Conservation (phyloP, 1,140 invertebrate genomes). For the Drosophila gunungcola region DNA sequence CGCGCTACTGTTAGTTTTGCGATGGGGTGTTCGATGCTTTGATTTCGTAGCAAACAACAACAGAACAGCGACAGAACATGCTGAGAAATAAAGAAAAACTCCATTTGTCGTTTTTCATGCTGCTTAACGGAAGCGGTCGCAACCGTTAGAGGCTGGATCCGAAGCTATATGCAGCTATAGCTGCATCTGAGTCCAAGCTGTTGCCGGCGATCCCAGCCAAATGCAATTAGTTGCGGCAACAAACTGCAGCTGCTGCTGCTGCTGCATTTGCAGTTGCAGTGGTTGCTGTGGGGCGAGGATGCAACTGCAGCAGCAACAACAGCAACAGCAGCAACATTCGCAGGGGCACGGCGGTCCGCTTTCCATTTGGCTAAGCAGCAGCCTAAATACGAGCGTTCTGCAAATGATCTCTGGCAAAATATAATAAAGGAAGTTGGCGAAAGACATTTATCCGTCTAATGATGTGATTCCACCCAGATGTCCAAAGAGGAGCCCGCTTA, state of each 20-base stretch:
- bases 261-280: slow-evolving; percentile 15
- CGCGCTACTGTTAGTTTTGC: slow-evolving; percentile 62
- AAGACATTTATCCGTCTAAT: slow-evolving; percentile 54
- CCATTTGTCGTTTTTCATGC: slow-evolving; percentile 61
- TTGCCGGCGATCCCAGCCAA: slow-evolving; percentile 67
- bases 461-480: slow-evolving; percentile 45
- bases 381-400: slow-evolving; percentile 48
- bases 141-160: slow-evolving; percentile 54
- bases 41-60: slow-evolving; percentile 67
- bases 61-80: slow-evolving; percentile 21
- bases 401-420: slow-evolving; percentile 63
- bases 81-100: slow-evolving; percentile 46
- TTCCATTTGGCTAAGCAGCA: slow-evolving; percentile 75
- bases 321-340: not conserved
- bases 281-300: slow-evolving; percentile 34
- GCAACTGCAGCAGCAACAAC: slow-evolving; percentile 20
- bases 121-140: slow-evolving; percentile 60
- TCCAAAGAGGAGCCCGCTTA: not conserved
- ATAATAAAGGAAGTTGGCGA: slow-evolving; percentile 63
- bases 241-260: slow-evolving; percentile 70
- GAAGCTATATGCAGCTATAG: slow-evolving; percentile 21
- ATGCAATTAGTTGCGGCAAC: slow-evolving; percentile 82
- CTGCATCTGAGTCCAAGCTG: slow-evolving; percentile 45
- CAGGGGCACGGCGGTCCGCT: slow-evolving; percentile 35
- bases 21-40: slow-evolving; percentile 64